Evolutionary conservation across 53 echinoderm and acorn worm genomes (phyloP).

Genomic region (Arbacia lixula): DNA sequence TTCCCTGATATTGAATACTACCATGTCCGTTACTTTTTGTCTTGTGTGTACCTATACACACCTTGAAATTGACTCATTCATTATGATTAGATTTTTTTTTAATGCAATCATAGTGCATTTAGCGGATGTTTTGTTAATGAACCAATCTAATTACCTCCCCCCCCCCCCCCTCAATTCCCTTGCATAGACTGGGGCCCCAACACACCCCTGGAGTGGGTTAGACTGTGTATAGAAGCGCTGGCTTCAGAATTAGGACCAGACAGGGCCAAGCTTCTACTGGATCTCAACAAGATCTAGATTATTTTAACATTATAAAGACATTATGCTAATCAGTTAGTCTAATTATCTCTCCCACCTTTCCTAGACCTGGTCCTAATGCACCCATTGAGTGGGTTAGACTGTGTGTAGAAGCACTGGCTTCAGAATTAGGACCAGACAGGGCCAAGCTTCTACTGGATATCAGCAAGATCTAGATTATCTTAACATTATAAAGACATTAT

Average conservation of each 20-base stretch:
- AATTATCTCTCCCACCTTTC: too few relatives aligned
- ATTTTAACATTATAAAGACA: too few relatives aligned
- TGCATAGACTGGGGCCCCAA: too few relatives aligned
- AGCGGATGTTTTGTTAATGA: too few relatives aligned
- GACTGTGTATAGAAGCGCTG: conserved; percentile 65
- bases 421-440: conserved; percentile 56
- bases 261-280: conserved; percentile 61
- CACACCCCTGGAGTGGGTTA: conserved; percentile 82
- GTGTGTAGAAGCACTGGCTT: conserved; percentile 68
- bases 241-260: conserved; percentile 64
- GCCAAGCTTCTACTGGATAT: conserved; percentile 61
- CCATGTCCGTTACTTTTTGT: too few relatives aligned
- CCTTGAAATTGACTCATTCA: too few relatives aligned
- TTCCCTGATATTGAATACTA: too few relatives aligned
- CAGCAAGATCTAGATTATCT: background rate
- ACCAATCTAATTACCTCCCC: background rate
- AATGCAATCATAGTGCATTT: too few relatives aligned
- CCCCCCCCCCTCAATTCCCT: conserved; percentile 65
- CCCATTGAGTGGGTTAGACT: conserved; percentile 80
- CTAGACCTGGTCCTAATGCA: conserved; percentile 84
- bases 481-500: too few relatives aligned
- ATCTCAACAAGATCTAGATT: background rate
- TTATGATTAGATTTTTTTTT: too few relatives aligned
- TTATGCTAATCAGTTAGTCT: too few relatives aligned
- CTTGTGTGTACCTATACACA: too few relatives aligned